Evolutionary conservation across 2,888 invertebrate genomes (phyloP), one percentile per base, ranked within the genome.

Genomic region (Nycteola revayana): DNA sequence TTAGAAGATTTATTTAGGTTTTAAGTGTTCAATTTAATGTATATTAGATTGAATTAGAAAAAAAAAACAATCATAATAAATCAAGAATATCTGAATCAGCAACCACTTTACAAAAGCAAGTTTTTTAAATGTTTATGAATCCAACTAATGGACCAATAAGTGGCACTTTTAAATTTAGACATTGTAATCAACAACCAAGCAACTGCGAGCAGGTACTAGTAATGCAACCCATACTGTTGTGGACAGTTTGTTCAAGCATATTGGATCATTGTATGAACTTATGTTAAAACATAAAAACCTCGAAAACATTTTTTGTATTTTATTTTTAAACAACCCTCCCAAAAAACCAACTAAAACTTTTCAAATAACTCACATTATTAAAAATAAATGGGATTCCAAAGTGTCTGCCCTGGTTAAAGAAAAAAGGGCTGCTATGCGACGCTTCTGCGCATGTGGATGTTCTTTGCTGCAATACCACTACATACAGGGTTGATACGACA

Each of bases 251-350:
- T 80, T 79, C 70, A 75, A 76, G 69, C 80, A 79, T 81, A 84
- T 80, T 84, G 82, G 75, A 85, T 79, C 80, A 85, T 84, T 86
- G 85, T 87, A 83, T 66, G 77, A 85, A 83, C 83, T 81, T 85
- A 84, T 80, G 84, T 84, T 83, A 79, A 73, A 86, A 81, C 74
- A 86, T 75, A 82, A 81, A 82, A 83, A 72, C 75, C 77, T 75
- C 67, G 65, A 83, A 83, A 81, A 71, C 68, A 68, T 43, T 55
- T 25, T 32, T 21, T 33, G 59, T 59, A 36, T 80, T 81, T 83
- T 65, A 75, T 76, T 81, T 66, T 8, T 7, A 10, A 24, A 45
- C 17, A 10, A 7, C 40, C 10, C 25, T 1, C 32, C 24, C 11
- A 3, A 14, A 14, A 3, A 2, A 14, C 3, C 14, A 14, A 14